Evolutionary conservation across 1,140 invertebrate genomes (phyloP).

Genomic region (Holcopasites calliopsidis): DNA sequence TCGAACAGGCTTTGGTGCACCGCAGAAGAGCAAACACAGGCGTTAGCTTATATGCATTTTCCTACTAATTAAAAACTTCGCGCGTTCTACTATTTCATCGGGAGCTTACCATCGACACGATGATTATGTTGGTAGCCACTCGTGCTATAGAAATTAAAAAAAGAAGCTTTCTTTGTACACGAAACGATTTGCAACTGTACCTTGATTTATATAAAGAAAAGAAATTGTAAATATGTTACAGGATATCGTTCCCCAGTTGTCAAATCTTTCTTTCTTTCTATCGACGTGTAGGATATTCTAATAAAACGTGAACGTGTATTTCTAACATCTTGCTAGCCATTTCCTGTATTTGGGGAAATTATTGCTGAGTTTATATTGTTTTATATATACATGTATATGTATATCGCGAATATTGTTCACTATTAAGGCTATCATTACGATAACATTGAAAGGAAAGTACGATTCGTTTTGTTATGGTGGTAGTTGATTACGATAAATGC

Average conservation of each 20-base stretch:
- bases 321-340: slow-evolving; percentile 10
- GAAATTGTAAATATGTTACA: slow-evolving; percentile 56
- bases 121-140: slow-evolving; percentile 5
- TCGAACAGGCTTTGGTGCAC: slow-evolving; percentile 22
- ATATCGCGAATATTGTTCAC: not conserved
- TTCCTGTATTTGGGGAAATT: slow-evolving; percentile 21
- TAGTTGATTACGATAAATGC: slow-evolving; percentile 11
- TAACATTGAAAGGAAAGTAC: not conserved
- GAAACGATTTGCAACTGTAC: slow-evolving; percentile 47
- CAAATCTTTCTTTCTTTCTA: slow-evolving; percentile 37
- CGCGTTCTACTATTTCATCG: slow-evolving; percentile 22
- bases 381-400: slow-evolving; percentile 20
- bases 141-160: not conserved
- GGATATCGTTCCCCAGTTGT: slow-evolving; percentile 56
- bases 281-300: slow-evolving; percentile 19
- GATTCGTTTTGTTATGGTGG: not conserved
- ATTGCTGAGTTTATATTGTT: slow-evolving; percentile 39
- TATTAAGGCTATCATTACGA: not conserved
- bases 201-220: slow-evolving; percentile 56
- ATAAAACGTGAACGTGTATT: slow-evolving; percentile 34
- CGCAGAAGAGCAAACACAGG: slow-evolving; percentile 8
- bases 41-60: slow-evolving; percentile 33
- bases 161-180: slow-evolving; percentile 42
- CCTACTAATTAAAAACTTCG: slow-evolving; percentile 3
- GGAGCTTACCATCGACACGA: not conserved